Evolutionary conservation across 2,797 vertebrate genomes (phyloP).

Genomic region (Nasua narica): DNA sequence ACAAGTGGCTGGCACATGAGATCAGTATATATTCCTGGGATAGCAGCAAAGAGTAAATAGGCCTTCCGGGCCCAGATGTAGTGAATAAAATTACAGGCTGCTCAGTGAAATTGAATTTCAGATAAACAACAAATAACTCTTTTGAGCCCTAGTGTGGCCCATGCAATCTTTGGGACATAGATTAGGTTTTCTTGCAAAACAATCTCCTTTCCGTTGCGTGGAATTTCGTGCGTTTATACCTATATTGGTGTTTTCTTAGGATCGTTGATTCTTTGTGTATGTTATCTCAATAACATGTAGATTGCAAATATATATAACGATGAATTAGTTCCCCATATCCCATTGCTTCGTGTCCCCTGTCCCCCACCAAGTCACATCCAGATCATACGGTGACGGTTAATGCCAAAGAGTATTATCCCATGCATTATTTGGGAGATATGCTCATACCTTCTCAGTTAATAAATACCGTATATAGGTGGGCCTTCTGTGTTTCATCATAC

Average conservation of each 20-base stretch:
- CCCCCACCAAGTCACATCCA: background rate
- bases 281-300: background rate
- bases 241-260: background rate
- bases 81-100: background rate
- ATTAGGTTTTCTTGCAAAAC: background rate
- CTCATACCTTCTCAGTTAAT: background rate
- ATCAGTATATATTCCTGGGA: background rate
- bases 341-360: background rate
- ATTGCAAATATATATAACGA: background rate
- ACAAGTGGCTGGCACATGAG: background rate
- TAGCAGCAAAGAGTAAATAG: background rate
- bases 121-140: background rate
- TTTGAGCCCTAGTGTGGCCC: background rate
- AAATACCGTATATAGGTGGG: background rate
- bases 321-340: background rate
- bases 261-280: background rate
- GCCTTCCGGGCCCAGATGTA: background rate
- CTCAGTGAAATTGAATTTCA: background rate
- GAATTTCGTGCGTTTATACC: background rate
- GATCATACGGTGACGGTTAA: background rate
- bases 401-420: background rate
- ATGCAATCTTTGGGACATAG: background rate
- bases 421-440: background rate
- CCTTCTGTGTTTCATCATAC: background rate
- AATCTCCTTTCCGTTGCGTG: background rate